A percentile compares a stretch with the other conserved stretches of the same genome.
These are phyloP conservation scores for Coecobrya sp. DNA, from an alignment of 2,888 invertebrate genomes.

Conservation along the genomic window DNA sequence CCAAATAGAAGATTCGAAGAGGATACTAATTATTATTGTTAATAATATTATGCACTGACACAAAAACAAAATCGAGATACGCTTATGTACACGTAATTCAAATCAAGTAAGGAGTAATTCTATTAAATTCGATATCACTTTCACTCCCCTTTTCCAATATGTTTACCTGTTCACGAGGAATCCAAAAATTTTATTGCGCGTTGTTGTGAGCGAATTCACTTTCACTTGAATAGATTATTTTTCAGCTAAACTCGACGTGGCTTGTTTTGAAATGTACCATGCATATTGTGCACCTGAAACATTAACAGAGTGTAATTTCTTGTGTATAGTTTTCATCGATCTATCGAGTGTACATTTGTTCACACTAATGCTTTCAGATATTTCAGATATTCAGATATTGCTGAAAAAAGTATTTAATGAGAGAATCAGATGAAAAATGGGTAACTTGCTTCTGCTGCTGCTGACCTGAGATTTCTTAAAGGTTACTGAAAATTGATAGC, in stretches of 20 bases:
- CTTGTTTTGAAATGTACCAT: too few species aligned
- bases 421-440: neutral
- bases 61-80: neutral
- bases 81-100: neutral
- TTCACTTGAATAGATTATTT: neutral
- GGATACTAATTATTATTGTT: neutral
- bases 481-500: conserved; percentile 51
- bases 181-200: neutral
- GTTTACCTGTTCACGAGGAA: neutral
- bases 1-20: neutral
- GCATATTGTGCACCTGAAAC: neutral
- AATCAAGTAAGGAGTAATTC: conserved; percentile 19
- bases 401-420: neutral
- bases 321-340: conserved; percentile 13
- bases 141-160: neutral
- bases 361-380: conserved; percentile 40
- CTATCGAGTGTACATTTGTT: neutral
- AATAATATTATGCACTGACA: neutral
- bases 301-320: neutral
- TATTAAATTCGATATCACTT: conserved; percentile 31
- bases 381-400: too few species aligned
- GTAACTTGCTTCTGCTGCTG: neutral
- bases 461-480: conserved; percentile 62
- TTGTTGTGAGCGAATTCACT: neutral
- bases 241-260: neutral